A percentile compares a stretch with the other conserved stretches of the same genome.
These are phyloP conservation scores for Mimachlamys varia DNA, from an alignment of 2,888 invertebrate genomes.

Conservation along the genomic window DNA sequence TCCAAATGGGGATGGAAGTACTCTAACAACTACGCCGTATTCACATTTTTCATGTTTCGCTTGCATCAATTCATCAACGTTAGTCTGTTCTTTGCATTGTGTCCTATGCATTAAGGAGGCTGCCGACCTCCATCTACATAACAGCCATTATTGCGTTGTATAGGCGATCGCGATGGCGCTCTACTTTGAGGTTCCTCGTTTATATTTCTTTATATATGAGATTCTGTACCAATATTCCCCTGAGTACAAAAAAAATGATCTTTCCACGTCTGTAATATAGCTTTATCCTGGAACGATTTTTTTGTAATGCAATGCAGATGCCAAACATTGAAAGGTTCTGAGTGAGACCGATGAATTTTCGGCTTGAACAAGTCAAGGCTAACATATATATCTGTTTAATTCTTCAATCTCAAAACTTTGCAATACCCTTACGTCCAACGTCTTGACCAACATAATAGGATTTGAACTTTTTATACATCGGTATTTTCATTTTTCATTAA, in stretches of 20 bases:
- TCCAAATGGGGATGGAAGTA: neutral
- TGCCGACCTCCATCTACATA: neutral
- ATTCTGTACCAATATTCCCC: neutral
- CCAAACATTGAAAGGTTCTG: neutral
- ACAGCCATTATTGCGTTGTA: neutral
- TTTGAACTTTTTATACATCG: too few relatives aligned
- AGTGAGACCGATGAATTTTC: neutral
- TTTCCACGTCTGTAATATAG: neutral
- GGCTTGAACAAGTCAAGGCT: neutral
- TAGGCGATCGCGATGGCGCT: neutral
- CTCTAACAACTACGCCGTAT: neutral
- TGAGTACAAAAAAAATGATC: neutral
- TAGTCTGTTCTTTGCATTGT: neutral
- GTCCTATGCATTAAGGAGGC: neutral
- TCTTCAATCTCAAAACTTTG: too few relatives aligned
- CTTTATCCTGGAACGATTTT: neutral
- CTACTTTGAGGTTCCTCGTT: neutral
- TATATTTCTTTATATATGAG: neutral
- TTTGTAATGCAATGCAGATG: neutral
- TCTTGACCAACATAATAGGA: too few relatives aligned
- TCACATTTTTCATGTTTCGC: too few relatives aligned
- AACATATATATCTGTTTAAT: too few relatives aligned
- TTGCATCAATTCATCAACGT: neutral
- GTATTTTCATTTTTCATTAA: too few relatives aligned
- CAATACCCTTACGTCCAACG: too few relatives aligned